phyloP scores from a whole-genome alignment of 2,113 vertebrate species.

The Atlantisia rogersi region DNA sequence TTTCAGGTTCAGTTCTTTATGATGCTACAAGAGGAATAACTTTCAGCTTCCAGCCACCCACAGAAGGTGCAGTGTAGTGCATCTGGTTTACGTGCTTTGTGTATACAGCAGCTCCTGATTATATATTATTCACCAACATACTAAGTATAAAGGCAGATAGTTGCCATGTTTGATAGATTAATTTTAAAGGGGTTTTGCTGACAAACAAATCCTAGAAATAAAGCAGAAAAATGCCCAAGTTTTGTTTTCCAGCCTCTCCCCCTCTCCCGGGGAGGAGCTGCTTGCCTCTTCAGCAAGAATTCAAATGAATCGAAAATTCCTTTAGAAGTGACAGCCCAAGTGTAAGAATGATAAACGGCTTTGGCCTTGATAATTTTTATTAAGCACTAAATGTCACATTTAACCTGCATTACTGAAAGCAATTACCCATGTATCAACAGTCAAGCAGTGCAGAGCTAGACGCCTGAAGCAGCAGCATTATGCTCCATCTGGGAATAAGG shows the following conservation, averaged over 20 bases:
- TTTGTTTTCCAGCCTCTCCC: background rate
- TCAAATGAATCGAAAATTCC: conserved; percentile 75
- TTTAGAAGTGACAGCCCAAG: conserved; percentile 82
- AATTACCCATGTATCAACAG: conserved; percentile 91
- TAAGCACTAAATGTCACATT: conserved; percentile 93
- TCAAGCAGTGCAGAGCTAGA: conserved; percentile 76
- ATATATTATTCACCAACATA: background rate
- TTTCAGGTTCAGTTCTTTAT: background rate
- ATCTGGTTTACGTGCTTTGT: background rate
- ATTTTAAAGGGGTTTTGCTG: conserved; percentile 34
- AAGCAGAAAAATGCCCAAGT: background rate
- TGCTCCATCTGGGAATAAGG: conserved; percentile 89
- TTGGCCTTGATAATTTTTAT: conserved; percentile 91
- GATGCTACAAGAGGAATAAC: background rate
- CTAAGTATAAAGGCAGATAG: background rate
- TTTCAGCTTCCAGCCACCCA: background rate
- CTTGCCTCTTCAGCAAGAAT: conserved; percentile 55
- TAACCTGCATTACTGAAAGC: conserved; percentile 93
- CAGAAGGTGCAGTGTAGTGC: background rate
- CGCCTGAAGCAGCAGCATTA: conserved; percentile 74
- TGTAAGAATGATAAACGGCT: conserved; percentile 90
- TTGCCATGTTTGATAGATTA: background rate
- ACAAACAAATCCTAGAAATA: conserved; percentile 39
- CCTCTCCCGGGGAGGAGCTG: background rate
- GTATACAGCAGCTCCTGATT: background rate